phyloP scores from a whole-genome alignment of 2,888 invertebrate genomes.

The Stenodema calcarata region DNA sequence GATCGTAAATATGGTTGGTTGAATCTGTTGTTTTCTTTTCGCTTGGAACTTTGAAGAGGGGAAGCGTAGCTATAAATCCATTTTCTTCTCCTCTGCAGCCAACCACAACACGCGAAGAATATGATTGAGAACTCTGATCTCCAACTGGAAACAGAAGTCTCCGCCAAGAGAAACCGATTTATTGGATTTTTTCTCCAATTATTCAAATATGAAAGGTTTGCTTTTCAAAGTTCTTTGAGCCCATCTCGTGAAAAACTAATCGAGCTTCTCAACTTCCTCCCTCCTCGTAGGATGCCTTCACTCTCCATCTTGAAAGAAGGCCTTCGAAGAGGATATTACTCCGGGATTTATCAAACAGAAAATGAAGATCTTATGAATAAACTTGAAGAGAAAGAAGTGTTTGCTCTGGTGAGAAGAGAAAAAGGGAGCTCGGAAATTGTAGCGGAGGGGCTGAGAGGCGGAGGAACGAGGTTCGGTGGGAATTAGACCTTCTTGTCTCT shows the following conservation, averaged over 20 bases:
- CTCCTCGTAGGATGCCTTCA: background rate
- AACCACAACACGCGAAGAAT: background rate
- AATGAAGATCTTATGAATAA: slow-evolving; percentile 29
- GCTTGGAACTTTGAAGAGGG: background rate
- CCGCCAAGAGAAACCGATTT: background rate
- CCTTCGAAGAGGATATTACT: background rate
- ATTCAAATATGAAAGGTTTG: background rate
- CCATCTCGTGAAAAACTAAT: background rate
- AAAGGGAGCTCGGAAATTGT: background rate
- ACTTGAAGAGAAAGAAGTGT: slow-evolving; percentile 23
- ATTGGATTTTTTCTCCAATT: background rate
- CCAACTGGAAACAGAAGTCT: background rate
- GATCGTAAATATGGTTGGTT: too few species aligned
- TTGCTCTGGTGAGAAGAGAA: background rate
- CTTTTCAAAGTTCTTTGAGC: background rate
- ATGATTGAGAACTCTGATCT: background rate
- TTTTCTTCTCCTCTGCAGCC: background rate
- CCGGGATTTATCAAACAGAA: slow-evolving; percentile 5
- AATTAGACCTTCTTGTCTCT: slow-evolving; percentile 34
- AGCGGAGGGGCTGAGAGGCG: background rate
- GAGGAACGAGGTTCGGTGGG: background rate
- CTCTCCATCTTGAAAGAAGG: background rate
- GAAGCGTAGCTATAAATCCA: background rate
- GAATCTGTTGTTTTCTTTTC: too few species aligned
- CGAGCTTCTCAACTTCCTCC: background rate